These are phyloP conservation scores for Nannospalax galili DNA, from an alignment of 2,113 vertebrate genomes.

Conservation along the genomic window DNA sequence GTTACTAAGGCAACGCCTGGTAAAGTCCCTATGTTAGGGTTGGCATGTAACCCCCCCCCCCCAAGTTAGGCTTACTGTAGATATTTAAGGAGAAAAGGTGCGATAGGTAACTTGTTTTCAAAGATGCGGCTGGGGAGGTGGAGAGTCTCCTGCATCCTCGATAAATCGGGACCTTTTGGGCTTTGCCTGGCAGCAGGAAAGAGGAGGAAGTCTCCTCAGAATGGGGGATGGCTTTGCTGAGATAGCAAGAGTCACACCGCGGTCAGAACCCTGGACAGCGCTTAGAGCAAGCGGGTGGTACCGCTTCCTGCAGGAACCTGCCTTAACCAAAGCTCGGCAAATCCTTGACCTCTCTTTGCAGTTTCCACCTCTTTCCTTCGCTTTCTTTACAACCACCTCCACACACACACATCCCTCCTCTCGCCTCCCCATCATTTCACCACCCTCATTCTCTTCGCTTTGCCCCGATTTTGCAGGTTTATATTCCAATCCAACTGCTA, in stretches of 20 bases:
- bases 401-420: slow-evolving; percentile 16
- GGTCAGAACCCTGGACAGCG: slow-evolving; percentile 87
- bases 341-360: slow-evolving; percentile 10
- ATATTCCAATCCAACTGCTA: slow-evolving; percentile 49
- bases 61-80: slow-evolving; percentile 67
- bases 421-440: slow-evolving; percentile 15
- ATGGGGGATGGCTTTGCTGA: neutral
- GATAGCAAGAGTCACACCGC: neutral
- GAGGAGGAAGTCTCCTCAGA: neutral
- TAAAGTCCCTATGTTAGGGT: slow-evolving; percentile 72
- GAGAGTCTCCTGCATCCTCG: neutral
- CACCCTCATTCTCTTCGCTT: slow-evolving; percentile 14
- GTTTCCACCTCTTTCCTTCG: slow-evolving; percentile 30
- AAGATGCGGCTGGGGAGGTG: neutral
- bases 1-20: slow-evolving; percentile 88
- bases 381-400: slow-evolving; percentile 28
- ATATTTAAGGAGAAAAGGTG: slow-evolving; percentile 61
- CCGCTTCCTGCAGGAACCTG: neutral
- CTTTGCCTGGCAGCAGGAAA: slow-evolving; percentile 1
- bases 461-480: slow-evolving; percentile 24
- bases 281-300: neutral
- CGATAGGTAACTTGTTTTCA: slow-evolving; percentile 13
- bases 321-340: neutral
- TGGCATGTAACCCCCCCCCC: slow-evolving; percentile 36
- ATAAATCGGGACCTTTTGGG: neutral